Evolutionary conservation across 2,113 vertebrate genomes (phyloP), one percentile per base, ranked within the genome.

Genomic region (Hydrolagus affinis): DNA sequence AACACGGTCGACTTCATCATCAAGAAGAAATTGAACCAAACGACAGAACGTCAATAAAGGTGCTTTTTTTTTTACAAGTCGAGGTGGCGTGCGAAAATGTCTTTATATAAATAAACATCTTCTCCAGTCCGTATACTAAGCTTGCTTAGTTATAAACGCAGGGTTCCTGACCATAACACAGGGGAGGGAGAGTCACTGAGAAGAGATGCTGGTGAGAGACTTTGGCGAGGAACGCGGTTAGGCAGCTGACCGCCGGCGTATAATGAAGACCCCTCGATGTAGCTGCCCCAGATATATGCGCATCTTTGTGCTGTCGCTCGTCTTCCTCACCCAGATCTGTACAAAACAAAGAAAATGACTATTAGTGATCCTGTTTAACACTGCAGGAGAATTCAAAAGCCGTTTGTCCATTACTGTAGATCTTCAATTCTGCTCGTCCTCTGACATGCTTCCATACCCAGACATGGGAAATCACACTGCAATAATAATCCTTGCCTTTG

Each of bases 271-370:
- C 19, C 98, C 98, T 1, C 97, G 94, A 91, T 99, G 98, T 85
- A 99, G 95, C 93, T 99, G 98, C 23, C 96, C 97, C 89, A 99
- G 90, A 88, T 99, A 99, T 89, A 99, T 98, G 89, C 98, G 93
- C 96, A 99, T 97, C 92, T 99, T 99, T 4, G 97, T 99, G 89
- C 98, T 99, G 94, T 99, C 98, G 0, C 96, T 99, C 0, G 97
- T 98, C 91, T 99, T 99, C 89, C 98, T 95, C 91, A 99, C 98
- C 98, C 98, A 99, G 88, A 99, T 97, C 98, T 99, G 92, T 10
- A 88, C 44, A 86, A 21, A 8, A 85, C 0, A 75, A 68, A 76
- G 73, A 85, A 21, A 28, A 0, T 23, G 1, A 78, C 23, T 11
- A 2, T 44, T 44, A 44, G 44, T 44, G 6, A 44, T 44, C 1